phyloP scores from a whole-genome alignment of 2,113 vertebrate species.

The Cryptomyrus ogoouensis region DNA sequence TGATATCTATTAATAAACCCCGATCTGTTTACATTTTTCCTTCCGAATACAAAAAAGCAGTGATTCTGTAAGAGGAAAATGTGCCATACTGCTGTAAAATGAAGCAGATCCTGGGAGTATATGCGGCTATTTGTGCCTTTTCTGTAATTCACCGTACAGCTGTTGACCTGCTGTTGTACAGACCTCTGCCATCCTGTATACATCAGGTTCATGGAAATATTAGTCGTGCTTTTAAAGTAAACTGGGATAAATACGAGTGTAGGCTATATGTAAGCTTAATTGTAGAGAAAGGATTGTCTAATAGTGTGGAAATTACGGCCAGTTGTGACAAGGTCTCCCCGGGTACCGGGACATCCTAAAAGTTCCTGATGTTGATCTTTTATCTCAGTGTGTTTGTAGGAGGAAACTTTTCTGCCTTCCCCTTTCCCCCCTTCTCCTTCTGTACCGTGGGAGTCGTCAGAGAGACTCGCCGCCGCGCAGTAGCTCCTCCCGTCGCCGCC shows the following conservation, averaged over 20 bases:
- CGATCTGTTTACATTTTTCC: neutral
- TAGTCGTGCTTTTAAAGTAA: neutral
- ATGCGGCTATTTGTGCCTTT: neutral
- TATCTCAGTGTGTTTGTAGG: constrained; percentile 56
- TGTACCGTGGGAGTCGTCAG: constrained; percentile 17
- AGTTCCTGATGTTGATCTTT: constrained; percentile 52
- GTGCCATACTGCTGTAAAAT: neutral
- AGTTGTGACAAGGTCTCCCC: constrained; percentile 54
- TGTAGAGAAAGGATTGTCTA: neutral
- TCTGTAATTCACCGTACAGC: neutral
- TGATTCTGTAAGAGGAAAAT: neutral
- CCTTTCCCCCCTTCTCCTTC: constrained; percentile 9
- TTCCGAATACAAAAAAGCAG: neutral
- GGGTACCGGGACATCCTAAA: constrained; percentile 65
- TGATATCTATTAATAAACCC: neutral
- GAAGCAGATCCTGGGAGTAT: neutral
- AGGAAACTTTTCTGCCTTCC: constrained; percentile 50
- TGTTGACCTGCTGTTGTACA: neutral
- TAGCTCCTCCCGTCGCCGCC: constrained; percentile 25
- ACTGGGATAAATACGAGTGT: neutral
- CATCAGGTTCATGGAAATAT: neutral
- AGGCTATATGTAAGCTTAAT: neutral
- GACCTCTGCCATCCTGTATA: neutral
- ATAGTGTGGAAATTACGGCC: constrained; percentile 17
- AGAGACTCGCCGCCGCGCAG: neutral